These are phyloP conservation scores for Rhizomys pruinosus DNA, from an alignment of 2,113 vertebrate species.

Conservation along the genomic window DNA sequence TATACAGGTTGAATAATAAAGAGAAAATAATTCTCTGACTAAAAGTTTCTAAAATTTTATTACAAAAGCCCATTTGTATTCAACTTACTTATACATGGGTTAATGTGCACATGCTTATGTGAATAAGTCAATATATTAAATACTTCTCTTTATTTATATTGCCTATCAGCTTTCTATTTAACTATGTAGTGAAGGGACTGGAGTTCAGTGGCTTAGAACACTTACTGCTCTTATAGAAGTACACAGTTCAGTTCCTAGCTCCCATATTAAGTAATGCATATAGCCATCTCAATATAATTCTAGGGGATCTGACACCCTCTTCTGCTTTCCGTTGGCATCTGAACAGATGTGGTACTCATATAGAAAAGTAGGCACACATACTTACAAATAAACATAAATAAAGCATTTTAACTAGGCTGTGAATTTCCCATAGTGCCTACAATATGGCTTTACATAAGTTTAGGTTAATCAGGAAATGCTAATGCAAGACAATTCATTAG, in stretches of 20 bases:
- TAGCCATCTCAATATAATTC: neutral
- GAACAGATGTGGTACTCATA: neutral
- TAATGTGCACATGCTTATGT: neutral
- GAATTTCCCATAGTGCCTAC: too few relatives aligned
- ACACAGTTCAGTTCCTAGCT: neutral
- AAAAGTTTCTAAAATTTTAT: neutral
- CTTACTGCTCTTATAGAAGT: neutral
- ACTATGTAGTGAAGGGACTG: fast-evolving
- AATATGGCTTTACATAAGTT: neutral
- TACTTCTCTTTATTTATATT: neutral
- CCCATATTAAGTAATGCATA: neutral
- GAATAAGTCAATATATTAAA: neutral
- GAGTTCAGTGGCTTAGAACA: neutral
- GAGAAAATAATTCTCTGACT: neutral
- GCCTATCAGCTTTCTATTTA: neutral
- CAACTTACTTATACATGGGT: neutral
- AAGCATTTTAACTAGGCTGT: neutral
- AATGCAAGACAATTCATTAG: neutral
- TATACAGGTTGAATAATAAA: neutral
- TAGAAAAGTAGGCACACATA: neutral
- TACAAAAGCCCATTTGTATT: neutral
- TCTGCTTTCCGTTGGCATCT: neutral
- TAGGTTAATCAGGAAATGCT: neutral
- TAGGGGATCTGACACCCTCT: neutral
- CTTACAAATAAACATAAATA: neutral